A percentile compares a stretch with the other conserved stretches of the same genome.
phyloP scores from a whole-genome alignment of 2,888 invertebrate species.

The Ectemnius lituratus region DNA sequence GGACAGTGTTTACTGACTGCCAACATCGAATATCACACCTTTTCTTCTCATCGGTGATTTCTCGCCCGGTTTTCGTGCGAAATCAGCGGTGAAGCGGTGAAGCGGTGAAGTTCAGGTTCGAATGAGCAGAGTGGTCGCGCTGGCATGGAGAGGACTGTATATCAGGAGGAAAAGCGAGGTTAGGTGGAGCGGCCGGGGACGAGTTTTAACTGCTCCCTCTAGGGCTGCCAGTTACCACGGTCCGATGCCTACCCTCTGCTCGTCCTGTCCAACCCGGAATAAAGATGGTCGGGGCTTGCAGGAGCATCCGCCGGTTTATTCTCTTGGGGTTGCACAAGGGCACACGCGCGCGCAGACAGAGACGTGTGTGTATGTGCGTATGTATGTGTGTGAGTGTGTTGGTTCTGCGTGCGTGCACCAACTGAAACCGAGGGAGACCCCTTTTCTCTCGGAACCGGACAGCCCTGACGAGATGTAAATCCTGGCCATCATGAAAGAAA shows the following conservation, averaged over 20 bases:
- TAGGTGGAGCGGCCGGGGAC: constrained; percentile 67
- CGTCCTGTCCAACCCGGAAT: constrained; percentile 75
- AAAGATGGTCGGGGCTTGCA: constrained; percentile 72
- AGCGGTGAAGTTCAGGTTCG: constrained; percentile 59
- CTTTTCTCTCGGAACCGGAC: constrained; percentile 32
- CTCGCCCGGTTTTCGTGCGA: constrained; percentile 47
- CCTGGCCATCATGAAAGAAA: constrained; percentile 36
- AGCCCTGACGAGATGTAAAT: constrained; percentile 59
- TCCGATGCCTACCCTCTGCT: constrained; percentile 76
- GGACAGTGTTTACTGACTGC: no score
- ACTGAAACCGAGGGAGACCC: not conserved
- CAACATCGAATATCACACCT: constrained; percentile 28
- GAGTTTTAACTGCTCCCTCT: constrained; percentile 77
- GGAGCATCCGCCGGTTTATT: constrained; percentile 63
- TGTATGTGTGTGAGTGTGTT: constrained; percentile 3
- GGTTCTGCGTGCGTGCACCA: constrained; percentile 9
- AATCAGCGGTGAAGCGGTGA: constrained; percentile 43
- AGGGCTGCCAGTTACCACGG: constrained; percentile 77
- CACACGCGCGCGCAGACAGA: constrained; percentile 43
- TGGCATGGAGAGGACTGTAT: constrained; percentile 66
- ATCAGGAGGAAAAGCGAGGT: constrained; percentile 69
- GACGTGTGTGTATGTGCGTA: no score
- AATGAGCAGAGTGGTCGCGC: constrained; percentile 66
- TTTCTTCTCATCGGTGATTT: constrained; percentile 60
- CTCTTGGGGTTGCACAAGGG: constrained; percentile 66